phyloP scores from a whole-genome alignment of 2,888 invertebrate species.

The Panzeria rudis region DNA sequence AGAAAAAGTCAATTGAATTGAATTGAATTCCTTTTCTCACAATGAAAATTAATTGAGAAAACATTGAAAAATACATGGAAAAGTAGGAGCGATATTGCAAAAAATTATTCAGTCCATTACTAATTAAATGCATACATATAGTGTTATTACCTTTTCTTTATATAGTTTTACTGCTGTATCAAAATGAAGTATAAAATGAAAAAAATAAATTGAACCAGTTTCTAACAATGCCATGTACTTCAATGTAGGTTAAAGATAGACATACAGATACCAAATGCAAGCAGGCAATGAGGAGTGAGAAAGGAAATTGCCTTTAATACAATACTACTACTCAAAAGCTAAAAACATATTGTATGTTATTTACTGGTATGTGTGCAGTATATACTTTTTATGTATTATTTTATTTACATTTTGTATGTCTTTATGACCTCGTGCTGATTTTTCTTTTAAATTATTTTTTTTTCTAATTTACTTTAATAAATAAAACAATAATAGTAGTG shows the following conservation, averaged over 20 bases:
- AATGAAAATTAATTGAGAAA: constrained; percentile 18
- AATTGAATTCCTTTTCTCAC: constrained; percentile 11
- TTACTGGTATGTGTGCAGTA: constrained; percentile 11
- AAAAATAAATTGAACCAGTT: constrained; percentile 46
- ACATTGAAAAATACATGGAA: neutral
- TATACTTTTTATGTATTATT: neutral
- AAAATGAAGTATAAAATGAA: constrained; percentile 8
- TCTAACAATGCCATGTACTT: constrained; percentile 13
- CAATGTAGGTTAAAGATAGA: constrained; percentile 47
- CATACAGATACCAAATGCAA: constrained; percentile 13
- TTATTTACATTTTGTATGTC: constrained; percentile 49
- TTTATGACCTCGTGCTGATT: constrained; percentile 71
- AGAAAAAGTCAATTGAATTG: constrained; percentile 9
- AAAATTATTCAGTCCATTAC: neutral
- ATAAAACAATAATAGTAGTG: constrained; percentile 20
- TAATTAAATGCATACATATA: constrained; percentile 35
- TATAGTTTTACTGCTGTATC: neutral
- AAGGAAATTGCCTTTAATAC: neutral
- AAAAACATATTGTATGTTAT: neutral
- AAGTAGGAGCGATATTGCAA: neutral
- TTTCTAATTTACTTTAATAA: constrained; percentile 39
- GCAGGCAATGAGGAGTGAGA: neutral
- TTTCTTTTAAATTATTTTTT: constrained; percentile 35
- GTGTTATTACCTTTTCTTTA: constrained; percentile 17
- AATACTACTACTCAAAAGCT: neutral